Conservation (phyloP, 2,888 invertebrate genomes). For the Leucoma salicis region DNA sequence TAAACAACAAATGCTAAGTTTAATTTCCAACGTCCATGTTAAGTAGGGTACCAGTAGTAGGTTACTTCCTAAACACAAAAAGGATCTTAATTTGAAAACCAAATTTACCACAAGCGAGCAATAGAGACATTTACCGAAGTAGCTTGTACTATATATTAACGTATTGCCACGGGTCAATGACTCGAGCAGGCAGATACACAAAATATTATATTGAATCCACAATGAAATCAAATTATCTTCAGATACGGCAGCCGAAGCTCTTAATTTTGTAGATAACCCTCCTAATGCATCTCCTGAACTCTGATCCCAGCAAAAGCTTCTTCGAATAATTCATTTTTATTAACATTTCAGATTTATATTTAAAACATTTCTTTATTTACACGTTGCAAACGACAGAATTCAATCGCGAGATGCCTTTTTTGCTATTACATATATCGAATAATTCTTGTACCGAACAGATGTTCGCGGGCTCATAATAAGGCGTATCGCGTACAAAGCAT, state of each 20-base stretch:
- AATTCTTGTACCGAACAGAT: conserved; percentile 72
- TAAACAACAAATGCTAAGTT: too few species aligned
- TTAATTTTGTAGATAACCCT: conserved; percentile 73
- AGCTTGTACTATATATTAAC: conserved; percentile 73
- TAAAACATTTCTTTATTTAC: conserved; percentile 6
- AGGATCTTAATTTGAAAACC: conserved; percentile 10
- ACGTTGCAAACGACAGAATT: conserved; percentile 45
- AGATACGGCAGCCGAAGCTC: conserved; percentile 62
- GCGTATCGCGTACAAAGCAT: conserved; percentile 78
- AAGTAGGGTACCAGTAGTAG: neutral
- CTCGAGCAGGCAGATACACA: conserved; percentile 50
- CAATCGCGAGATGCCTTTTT: conserved; percentile 57
- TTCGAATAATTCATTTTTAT: conserved; percentile 32
- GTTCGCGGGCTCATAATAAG: conserved; percentile 79
- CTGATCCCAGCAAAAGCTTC: conserved; percentile 51
- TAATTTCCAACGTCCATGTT: too few species aligned
- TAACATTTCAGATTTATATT: conserved; percentile 16
- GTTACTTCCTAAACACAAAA: conserved; percentile 6
- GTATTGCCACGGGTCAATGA: conserved; percentile 63
- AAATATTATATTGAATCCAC: conserved; percentile 54
- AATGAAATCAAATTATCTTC: conserved; percentile 67
- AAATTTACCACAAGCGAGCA: conserved; percentile 35
- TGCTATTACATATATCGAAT: conserved; percentile 69
- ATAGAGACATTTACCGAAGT: conserved; percentile 59
- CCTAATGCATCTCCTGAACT: conserved; percentile 61